Evolutionary conservation across 2,113 vertebrate genomes (phyloP), one percentile per base, ranked within the genome.

Genomic region (Perccottus glenii): DNA sequence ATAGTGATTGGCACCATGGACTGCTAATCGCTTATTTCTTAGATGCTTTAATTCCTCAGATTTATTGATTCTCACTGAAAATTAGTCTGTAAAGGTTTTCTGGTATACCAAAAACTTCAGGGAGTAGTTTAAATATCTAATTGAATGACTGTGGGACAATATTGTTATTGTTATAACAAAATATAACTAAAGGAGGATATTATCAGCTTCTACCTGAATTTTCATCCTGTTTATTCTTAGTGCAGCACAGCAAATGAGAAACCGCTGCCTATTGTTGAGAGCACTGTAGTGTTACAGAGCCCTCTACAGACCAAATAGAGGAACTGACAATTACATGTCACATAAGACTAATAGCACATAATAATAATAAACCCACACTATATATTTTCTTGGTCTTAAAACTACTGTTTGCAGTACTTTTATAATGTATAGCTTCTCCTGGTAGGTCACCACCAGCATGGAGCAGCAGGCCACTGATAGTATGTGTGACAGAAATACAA

Each of bases 391-490:
- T 27, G 19, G 3, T 27, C 19, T 62, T 19, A 27, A 62, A 57
- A 11, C 2, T 9, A 57, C n/a, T 6, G 49, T 16, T 74, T 69
- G 9, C 43, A 33, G 55, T 60, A 6, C 43, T 2, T 11, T 35
- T 19, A 38, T 56, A 35, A n/a, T 38, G 15, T 8, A 15, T 52
- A n/a, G 60, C 40, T 71, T 2, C 5, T 69, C 49, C 57, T 6
- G 59, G 11, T 73, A 99, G 97, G 90, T 93, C 36, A 81, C 91
- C 8, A 78, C 86, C n/a, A 90, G 85, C 67, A 52, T 88, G 0
- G 92, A 93, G 60, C 95, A 93, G 56, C 95, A 92, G 66, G 91
- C 81, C 19, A 92, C 93, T 0, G 94, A 90, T 42, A 94, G 93
- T 67, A 64, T 93, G 4, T 90, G 90, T 66, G 95, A 95, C 67